A percentile compares a stretch with the other conserved stretches of the same genome.
Conservation (phyloP, 2,113 vertebrate species). For the Rhinolophus ferrumequinum region DNA sequence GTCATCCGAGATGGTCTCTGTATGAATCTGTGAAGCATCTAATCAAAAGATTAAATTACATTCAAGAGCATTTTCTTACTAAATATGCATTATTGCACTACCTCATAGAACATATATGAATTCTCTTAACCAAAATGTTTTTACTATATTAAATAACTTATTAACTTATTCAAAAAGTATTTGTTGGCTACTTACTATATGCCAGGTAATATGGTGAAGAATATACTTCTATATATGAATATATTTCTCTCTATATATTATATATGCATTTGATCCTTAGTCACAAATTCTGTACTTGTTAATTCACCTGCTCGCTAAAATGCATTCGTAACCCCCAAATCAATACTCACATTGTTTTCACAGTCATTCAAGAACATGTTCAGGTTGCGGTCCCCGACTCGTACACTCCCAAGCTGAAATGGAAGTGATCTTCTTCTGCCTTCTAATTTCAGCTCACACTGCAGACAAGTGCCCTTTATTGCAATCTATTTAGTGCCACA, state of each 20-base stretch:
- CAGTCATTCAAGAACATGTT: not conserved
- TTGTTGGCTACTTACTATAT: not conserved
- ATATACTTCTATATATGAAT: not conserved
- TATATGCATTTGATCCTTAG: not conserved
- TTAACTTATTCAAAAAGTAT: not conserved
- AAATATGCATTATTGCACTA: not conserved
- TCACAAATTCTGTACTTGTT: not conserved
- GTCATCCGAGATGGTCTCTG: not conserved
- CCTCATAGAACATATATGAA: not conserved
- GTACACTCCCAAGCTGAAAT: not conserved
- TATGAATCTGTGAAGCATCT: not conserved
- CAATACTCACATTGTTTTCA: not conserved
- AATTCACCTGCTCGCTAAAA: not conserved
- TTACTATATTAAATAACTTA: slow-evolving; percentile 9
- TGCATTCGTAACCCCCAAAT: not conserved
- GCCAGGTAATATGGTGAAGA: not conserved
- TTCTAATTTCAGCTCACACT: not conserved
- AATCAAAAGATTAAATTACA: slow-evolving; percentile 33
- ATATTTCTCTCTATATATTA: not conserved
- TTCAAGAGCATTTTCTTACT: not conserved
- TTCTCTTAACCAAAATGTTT: slow-evolving; percentile 4
- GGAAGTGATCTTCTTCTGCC: not conserved
- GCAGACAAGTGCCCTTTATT: not conserved
- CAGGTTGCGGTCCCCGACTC: not conserved
- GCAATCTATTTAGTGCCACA: not conserved